A percentile compares a stretch with the other conserved stretches of the same genome.
These are phyloP conservation scores for Podarcis lilfordi DNA, from an alignment of 2,797 vertebrate species.

Conservation along the genomic window DNA sequence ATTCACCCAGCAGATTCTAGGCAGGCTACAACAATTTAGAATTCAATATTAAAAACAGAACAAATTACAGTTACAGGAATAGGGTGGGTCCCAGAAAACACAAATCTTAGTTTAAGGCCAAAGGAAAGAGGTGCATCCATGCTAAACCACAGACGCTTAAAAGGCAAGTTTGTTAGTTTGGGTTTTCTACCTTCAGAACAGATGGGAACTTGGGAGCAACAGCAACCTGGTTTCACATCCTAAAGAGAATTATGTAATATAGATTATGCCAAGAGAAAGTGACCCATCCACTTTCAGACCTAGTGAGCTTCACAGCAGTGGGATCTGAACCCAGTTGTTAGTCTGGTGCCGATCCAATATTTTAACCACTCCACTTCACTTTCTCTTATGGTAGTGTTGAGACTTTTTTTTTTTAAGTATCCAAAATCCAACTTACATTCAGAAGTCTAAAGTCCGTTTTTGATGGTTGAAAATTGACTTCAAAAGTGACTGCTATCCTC, in stretches of 20 bases:
- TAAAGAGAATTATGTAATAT: background rate
- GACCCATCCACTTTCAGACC: background rate
- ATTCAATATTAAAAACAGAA: too few relatives aligned
- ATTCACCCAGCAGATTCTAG: too few relatives aligned
- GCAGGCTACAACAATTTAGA: too few relatives aligned
- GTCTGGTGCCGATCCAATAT: background rate
- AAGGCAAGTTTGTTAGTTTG: too few relatives aligned
- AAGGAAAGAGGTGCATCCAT: too few relatives aligned
- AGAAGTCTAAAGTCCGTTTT: background rate
- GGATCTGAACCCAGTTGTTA: background rate
- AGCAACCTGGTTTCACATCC: too few relatives aligned
- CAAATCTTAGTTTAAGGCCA: too few relatives aligned
- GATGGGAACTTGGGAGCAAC: too few relatives aligned
- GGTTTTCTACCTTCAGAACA: too few relatives aligned
- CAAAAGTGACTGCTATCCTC: background rate
- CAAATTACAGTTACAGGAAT: too few relatives aligned
- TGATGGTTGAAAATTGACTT: background rate
- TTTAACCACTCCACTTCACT: background rate
- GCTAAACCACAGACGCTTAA: too few relatives aligned
- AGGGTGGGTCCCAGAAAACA: too few relatives aligned
- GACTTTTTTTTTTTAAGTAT: background rate
- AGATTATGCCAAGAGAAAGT: background rate
- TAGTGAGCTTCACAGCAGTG: background rate
- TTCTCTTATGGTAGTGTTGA: background rate
- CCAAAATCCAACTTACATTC: background rate